Percentiles rank a stretch among this genome's conserved stretches.
phyloP scores from a whole-genome alignment of 1,140 invertebrate genomes.

The Trichonephila clavata region DNA sequence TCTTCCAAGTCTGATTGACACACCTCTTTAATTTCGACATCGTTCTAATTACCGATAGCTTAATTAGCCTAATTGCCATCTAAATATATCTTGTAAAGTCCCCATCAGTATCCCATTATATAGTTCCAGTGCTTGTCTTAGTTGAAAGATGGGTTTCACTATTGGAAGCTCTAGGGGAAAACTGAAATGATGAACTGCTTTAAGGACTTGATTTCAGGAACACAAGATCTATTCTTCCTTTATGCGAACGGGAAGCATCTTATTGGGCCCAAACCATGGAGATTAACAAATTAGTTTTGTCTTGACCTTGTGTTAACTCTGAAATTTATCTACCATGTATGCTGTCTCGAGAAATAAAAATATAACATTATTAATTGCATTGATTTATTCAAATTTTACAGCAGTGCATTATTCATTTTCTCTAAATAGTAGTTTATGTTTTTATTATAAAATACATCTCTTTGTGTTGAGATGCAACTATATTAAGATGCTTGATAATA shows the following conservation, averaged over 20 bases:
- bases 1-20: not conserved
- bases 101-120: constrained; percentile 49
- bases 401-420: no score
- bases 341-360: not conserved
- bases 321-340: not conserved
- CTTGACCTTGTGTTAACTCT: not conserved
- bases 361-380: no score
- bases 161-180: not conserved
- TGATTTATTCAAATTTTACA: no score
- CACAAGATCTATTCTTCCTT: not conserved
- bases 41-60: constrained; percentile 63
- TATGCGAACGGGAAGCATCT: not conserved
- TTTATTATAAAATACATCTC: no score
- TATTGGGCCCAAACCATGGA: not conserved
- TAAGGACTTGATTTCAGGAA: not conserved
- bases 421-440: no score
- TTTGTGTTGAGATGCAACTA: no score
- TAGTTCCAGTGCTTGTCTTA: not conserved
- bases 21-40: constrained; percentile 44
- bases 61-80: constrained; percentile 67
- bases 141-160: not conserved
- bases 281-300: not conserved
- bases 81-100: not conserved
- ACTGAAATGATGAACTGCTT: constrained; percentile 1
- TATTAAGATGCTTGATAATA: no score